Conservation (phyloP, 2,797 vertebrate genomes). For the Cuniculus paca region DNA sequence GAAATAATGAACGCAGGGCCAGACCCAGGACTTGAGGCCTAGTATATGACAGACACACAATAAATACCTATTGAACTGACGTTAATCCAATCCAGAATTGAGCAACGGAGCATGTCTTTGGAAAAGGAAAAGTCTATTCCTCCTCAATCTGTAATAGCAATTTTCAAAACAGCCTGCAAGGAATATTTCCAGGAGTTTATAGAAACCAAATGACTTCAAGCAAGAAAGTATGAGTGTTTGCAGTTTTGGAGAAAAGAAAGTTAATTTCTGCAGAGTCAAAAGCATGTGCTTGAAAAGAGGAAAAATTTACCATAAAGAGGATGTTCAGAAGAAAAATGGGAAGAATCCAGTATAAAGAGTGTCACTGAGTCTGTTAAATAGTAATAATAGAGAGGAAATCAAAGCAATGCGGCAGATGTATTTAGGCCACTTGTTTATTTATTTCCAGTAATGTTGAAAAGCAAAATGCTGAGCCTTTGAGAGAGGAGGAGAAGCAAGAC, state of each 20-base stretch:
- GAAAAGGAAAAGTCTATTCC: constrained; percentile 73
- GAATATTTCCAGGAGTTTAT: constrained; percentile 83
- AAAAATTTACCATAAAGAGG: constrained; percentile 82
- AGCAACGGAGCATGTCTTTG: constrained; percentile 45
- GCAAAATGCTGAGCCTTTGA: constrained; percentile 69
- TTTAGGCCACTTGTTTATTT: constrained; percentile 81
- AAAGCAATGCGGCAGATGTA: constrained; percentile 78
- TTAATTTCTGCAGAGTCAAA: constrained; percentile 85
- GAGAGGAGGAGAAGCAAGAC: constrained; percentile 44
- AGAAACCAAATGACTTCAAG: constrained; percentile 84
- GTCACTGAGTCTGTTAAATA: constrained; percentile 77
- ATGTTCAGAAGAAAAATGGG: constrained; percentile 79
- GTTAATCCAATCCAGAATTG: constrained; percentile 75
- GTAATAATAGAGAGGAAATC: constrained; percentile 83
- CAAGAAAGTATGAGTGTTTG: constrained; percentile 82
- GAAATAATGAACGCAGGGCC: neutral
- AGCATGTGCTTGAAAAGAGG: constrained; percentile 80
- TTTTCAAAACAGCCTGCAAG: constrained; percentile 80
- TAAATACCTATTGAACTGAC: constrained; percentile 58
- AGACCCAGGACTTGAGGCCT: neutral
- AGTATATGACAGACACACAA: constrained; percentile 13
- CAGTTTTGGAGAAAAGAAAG: constrained; percentile 85
- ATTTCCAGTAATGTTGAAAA: constrained; percentile 77
- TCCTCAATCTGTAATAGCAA: constrained; percentile 75
- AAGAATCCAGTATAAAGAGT: constrained; percentile 80